Evolutionary conservation across 2,113 vertebrate genomes (phyloP).

Genomic region (Synchiropus splendidus): DNA sequence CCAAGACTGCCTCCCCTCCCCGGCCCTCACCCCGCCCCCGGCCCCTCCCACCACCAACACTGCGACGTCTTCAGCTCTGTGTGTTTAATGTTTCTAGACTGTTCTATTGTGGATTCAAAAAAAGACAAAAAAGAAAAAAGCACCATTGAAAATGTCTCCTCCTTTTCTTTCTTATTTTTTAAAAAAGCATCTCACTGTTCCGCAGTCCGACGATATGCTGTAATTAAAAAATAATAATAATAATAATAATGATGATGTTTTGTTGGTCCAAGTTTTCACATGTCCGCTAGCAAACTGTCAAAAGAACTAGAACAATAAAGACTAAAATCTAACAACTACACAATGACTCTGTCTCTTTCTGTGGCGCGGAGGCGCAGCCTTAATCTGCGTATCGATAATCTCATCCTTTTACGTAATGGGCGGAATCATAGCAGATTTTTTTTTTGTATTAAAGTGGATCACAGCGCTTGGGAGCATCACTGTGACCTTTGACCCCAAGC

Average conservation of each 20-base stretch:
- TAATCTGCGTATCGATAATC: slow-evolving; percentile 58
- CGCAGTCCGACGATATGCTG: slow-evolving; percentile 43
- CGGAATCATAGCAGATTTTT: slow-evolving; percentile 38
- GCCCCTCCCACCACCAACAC: slow-evolving; percentile 28
- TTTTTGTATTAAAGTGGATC: slow-evolving; percentile 43
- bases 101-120: slow-evolving; percentile 64
- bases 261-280: slow-evolving; percentile 60
- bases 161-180: slow-evolving; percentile 35
- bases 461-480: too few relatives aligned
- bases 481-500: too few relatives aligned
- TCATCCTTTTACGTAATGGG: slow-evolving; percentile 51
- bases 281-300: slow-evolving; percentile 62
- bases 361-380: slow-evolving; percentile 19
- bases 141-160: slow-evolving; percentile 34
- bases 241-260: slow-evolving; percentile 36
- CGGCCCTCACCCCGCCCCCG: slow-evolving; percentile 21
- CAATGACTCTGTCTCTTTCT: slow-evolving; percentile 23
- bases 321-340: slow-evolving; percentile 61
- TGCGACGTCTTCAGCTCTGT: slow-evolving; percentile 63
- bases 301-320: slow-evolving; percentile 61
- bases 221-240: slow-evolving; percentile 40
- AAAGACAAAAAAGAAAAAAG: slow-evolving; percentile 25
- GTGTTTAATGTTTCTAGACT: slow-evolving; percentile 73
- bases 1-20: slow-evolving; percentile 42
- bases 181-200: slow-evolving; percentile 45